Evolutionary conservation across 2,113 vertebrate genomes (phyloP).

Genomic region (Polypterus senegalus): DNA sequence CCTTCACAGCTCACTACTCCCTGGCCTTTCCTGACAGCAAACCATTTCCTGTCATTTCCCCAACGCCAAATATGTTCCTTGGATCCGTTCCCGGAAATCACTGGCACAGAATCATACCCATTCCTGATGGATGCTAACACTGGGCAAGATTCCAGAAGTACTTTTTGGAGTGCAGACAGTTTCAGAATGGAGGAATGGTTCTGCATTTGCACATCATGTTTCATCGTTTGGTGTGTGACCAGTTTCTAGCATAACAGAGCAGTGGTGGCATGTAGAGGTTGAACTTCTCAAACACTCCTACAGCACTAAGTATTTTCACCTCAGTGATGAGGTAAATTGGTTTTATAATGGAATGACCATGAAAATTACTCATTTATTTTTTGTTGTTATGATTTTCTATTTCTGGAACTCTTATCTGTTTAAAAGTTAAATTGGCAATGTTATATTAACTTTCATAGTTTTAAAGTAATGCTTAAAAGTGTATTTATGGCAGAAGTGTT

Average conservation of each 20-base stretch:
- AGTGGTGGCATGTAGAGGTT: neutral
- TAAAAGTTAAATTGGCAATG: conserved; percentile 18
- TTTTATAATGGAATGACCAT: too few species aligned
- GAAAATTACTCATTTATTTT: too few species aligned
- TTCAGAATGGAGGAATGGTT: conserved; percentile 10
- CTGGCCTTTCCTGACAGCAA: conserved; percentile 46
- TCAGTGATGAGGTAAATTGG: too few species aligned
- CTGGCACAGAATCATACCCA: conserved; percentile 44
- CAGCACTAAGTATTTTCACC: too few species aligned
- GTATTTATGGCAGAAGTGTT: too few species aligned
- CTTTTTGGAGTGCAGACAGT: conserved; percentile 9
- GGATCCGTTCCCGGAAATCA: conserved; percentile 54
- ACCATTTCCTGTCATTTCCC: conserved; percentile 64
- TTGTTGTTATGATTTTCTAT: too few species aligned
- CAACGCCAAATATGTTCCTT: conserved; percentile 62
- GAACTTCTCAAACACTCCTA: neutral
- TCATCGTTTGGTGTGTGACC: neutral
- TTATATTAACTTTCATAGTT: too few species aligned
- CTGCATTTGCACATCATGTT: conserved; percentile 21
- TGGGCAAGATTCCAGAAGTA: conserved; percentile 46
- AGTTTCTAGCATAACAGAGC: conserved; percentile 5
- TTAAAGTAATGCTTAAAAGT: too few species aligned
- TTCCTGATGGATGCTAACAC: conserved; percentile 41
- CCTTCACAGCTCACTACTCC: conserved; percentile 35
- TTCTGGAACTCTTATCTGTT: neutral